phyloP scores from a whole-genome alignment of 2,797 vertebrate genomes.

The Eleutherodactylus coqui region DNA sequence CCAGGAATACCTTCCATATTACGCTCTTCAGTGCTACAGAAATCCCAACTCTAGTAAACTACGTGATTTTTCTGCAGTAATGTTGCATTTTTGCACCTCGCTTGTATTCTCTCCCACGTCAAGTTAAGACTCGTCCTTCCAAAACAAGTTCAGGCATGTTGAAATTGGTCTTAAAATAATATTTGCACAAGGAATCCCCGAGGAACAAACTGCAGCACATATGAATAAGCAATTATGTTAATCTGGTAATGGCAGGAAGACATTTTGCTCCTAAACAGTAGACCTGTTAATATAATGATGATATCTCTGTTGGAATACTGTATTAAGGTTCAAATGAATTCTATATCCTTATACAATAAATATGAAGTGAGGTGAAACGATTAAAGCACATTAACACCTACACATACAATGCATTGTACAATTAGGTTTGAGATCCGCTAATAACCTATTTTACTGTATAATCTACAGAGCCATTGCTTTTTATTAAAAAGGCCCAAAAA shows the following conservation, averaged over 20 bases:
- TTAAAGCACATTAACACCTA: not conserved
- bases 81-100: not conserved
- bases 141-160: slow-evolving; percentile 42
- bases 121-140: slow-evolving; percentile 37
- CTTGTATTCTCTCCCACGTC: not conserved
- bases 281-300: slow-evolving; percentile 1
- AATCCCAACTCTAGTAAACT: not conserved
- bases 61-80: not conserved
- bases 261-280: slow-evolving; percentile 28
- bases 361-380: not conserved
- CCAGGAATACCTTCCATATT: not conserved
- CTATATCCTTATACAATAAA: not conserved
- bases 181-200: slow-evolving; percentile 13
- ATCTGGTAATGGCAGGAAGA: not conserved
- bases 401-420: not conserved
- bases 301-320: not conserved
- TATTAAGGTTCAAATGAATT: not conserved
- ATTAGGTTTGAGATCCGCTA: not conserved
- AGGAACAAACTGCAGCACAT: slow-evolving; percentile 17
- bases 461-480: not conserved
- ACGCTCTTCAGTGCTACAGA: not conserved
- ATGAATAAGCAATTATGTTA: slow-evolving; percentile 12
- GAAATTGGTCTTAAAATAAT: slow-evolving; percentile 12
- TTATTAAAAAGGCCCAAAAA: not conserved
- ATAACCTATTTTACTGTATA: not conserved